phyloP scores from a whole-genome alignment of 2,888 invertebrate species.

The Ethmia dodecea region DNA sequence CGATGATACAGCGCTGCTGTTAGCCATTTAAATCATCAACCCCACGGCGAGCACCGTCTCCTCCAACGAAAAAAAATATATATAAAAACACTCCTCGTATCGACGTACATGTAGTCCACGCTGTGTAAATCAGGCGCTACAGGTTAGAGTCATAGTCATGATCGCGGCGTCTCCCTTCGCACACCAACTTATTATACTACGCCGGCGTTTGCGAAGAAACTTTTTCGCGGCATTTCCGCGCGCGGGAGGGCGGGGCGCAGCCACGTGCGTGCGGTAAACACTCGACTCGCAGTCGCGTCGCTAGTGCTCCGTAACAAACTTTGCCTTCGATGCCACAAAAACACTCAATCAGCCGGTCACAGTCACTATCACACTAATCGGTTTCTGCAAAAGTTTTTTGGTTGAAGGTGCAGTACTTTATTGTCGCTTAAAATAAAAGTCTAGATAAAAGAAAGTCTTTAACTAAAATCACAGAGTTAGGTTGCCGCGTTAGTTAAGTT shows the following conservation, averaged over 20 bases:
- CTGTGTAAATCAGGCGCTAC: conserved; percentile 53
- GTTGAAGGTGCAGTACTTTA: conserved; percentile 36
- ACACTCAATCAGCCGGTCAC: background rate
- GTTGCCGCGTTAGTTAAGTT: conserved; percentile 37
- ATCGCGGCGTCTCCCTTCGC: conserved; percentile 40
- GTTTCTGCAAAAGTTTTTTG: no score
- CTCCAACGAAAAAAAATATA: conserved; percentile 73
- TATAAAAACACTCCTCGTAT: conserved; percentile 64
- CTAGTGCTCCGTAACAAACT: conserved; percentile 18
- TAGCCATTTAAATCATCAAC: conserved; percentile 75
- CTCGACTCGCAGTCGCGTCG: conserved; percentile 37
- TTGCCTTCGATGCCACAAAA: no score
- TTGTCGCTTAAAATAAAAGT: conserved; percentile 37
- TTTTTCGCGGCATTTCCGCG: conserved; percentile 72
- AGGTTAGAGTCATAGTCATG: conserved; percentile 60
- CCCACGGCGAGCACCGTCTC: conserved; percentile 66
- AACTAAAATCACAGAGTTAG: conserved; percentile 53
- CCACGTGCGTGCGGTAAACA: conserved; percentile 71
- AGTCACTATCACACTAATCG: conserved; percentile 13
- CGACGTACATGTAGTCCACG: conserved; percentile 64
- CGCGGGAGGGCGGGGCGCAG: conserved; percentile 54
- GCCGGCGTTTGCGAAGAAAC: conserved; percentile 63
- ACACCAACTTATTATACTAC: conserved; percentile 50
- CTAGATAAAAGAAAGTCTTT: conserved; percentile 29
- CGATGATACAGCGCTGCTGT: conserved; percentile 73